These are phyloP conservation scores for Microtus montanus DNA, from an alignment of 2,113 vertebrate species.

Conservation along the genomic window DNA sequence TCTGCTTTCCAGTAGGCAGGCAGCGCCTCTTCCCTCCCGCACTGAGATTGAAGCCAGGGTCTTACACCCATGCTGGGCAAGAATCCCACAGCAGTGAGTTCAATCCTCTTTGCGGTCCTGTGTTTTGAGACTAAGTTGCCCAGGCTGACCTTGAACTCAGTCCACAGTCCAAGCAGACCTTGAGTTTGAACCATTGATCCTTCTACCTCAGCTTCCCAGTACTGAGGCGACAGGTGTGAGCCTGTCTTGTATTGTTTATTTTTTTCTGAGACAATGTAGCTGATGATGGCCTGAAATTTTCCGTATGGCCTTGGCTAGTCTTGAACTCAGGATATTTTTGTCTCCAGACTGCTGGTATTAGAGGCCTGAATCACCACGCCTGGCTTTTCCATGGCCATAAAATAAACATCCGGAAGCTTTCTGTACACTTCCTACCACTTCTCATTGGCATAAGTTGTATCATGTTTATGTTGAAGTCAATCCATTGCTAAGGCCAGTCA, in stretches of 20 bases:
- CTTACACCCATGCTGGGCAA: background rate
- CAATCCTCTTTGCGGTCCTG: background rate
- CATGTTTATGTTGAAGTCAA: background rate
- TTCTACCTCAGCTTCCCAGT: background rate
- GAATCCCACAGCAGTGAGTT: background rate
- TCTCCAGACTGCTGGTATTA: background rate
- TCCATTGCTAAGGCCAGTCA: background rate
- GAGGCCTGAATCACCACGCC: background rate
- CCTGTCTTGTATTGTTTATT: background rate
- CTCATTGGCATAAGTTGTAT: background rate
- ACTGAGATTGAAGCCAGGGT: background rate
- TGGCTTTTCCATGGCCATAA: background rate
- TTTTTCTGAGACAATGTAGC: background rate
- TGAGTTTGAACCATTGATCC: background rate
- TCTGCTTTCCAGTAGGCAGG: background rate
- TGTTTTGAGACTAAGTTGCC: background rate
- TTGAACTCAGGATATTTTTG: background rate
- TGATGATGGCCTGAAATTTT: background rate
- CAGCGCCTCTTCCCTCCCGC: background rate
- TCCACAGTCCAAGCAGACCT: background rate
- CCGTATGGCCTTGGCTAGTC: background rate
- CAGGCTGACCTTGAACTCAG: background rate
- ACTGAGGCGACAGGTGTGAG: background rate
- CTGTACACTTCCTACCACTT: background rate
- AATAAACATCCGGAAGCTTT: background rate